Evolutionary conservation across 2,888 invertebrate species (phyloP).

Genomic region (Brachyopa scutellaris): DNA sequence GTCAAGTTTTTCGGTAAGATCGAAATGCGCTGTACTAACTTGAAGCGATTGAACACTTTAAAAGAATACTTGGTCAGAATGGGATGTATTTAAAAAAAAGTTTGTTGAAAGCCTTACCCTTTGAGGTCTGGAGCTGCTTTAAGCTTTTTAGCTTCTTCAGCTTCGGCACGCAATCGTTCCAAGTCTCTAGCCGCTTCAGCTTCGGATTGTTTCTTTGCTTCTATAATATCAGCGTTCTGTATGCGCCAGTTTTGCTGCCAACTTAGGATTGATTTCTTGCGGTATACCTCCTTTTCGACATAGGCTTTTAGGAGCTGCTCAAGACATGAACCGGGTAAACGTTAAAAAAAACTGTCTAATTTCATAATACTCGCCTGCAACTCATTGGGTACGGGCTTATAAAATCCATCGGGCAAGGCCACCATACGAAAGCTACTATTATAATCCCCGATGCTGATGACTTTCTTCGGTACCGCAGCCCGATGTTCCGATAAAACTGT

Average conservation of each 20-base stretch:
- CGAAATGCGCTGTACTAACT: slow-evolving; percentile 67
- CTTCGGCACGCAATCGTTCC: slow-evolving; percentile 78
- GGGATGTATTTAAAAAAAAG: neutral
- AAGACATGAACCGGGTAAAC: slow-evolving; percentile 20
- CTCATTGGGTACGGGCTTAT: slow-evolving; percentile 82
- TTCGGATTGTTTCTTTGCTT: slow-evolving; percentile 79
- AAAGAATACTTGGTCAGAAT: neutral
- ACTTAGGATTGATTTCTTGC: slow-evolving; percentile 77
- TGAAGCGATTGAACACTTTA: slow-evolving; percentile 73
- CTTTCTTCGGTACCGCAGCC: slow-evolving; percentile 83
- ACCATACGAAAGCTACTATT: slow-evolving; percentile 87
- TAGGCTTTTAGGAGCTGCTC: slow-evolving; percentile 81
- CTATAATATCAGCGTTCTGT: slow-evolving; percentile 79
- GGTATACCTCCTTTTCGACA: slow-evolving; percentile 82
- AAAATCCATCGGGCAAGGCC: slow-evolving; percentile 83
- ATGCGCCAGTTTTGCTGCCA: slow-evolving; percentile 86
- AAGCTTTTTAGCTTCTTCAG: slow-evolving; percentile 76
- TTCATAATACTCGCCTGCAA: slow-evolving; percentile 76
- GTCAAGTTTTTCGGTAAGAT: slow-evolving; percentile 79
- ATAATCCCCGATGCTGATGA: slow-evolving; percentile 87
- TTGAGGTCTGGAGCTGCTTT: slow-evolving; percentile 63
- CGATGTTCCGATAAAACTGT: slow-evolving; percentile 85
- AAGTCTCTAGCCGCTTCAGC: slow-evolving; percentile 83
- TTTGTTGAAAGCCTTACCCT: slow-evolving; percentile 44
- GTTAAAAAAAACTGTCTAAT: neutral